Conservation (phyloP, 2,113 vertebrate genomes). For the Arothron firmamentum region DNA sequence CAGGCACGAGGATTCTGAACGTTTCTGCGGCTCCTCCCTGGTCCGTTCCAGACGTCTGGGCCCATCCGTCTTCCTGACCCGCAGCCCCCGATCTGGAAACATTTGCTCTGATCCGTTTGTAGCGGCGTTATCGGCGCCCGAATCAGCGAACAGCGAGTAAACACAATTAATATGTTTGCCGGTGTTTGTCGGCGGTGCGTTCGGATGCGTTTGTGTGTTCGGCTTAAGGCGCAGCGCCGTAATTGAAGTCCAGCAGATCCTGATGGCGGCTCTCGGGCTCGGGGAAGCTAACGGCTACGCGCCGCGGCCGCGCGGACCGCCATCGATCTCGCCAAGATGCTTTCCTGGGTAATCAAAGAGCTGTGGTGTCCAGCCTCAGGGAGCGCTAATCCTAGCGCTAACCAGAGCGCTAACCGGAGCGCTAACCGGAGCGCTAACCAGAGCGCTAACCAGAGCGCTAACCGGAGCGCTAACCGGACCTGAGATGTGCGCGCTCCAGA, state of each 20-base stretch:
- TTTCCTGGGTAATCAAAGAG: constrained; percentile 73
- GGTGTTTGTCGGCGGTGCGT: not conserved
- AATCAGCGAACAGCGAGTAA: not conserved
- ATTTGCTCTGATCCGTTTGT: too few species aligned
- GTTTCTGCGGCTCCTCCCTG: not conserved
- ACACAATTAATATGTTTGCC: constrained; percentile 16
- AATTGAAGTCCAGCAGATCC: constrained; percentile 29
- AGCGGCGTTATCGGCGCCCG: too few species aligned
- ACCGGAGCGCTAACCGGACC: constrained; percentile 67
- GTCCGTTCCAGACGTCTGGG: constrained; percentile 33
- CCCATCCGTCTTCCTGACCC: constrained; percentile 38
- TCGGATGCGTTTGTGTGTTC: constrained; percentile 5
- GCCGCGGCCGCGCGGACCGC: constrained; percentile 40
- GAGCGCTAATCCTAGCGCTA: constrained; percentile 1
- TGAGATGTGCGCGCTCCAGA: too few species aligned
- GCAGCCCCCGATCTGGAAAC: not conserved
- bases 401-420: constrained; percentile 64
- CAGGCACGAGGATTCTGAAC: too few species aligned
- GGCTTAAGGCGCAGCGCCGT: constrained; percentile 5
- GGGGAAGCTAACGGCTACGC: constrained; percentile 57
- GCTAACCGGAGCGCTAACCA: too few species aligned
- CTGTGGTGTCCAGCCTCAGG: constrained; percentile 61
- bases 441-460: constrained; percentile 47
- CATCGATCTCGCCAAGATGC: constrained; percentile 69
- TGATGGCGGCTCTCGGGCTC: constrained; percentile 42